A percentile compares a stretch with the other conserved stretches of the same genome.
Evolutionary conservation across 2,797 vertebrate genomes (phyloP).

Genomic region (Eulemur mongoz): DNA sequence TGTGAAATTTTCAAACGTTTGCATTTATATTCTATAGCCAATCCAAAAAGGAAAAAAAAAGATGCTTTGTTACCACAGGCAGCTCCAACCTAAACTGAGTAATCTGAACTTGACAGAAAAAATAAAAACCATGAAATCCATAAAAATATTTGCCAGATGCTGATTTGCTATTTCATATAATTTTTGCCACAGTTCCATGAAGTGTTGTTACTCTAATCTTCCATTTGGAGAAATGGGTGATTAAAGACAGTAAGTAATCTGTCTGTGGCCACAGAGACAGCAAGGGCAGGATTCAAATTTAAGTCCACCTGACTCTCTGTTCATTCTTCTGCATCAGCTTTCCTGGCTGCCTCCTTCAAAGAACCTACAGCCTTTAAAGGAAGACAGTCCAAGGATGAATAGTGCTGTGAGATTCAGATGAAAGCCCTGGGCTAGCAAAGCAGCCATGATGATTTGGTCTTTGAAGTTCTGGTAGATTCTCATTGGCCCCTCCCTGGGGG

Average conservation of each 20-base stretch:
- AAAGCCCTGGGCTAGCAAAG: not conserved
- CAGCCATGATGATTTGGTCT: not conserved
- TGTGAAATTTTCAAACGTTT: conserved; percentile 31
- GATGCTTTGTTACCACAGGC: not conserved
- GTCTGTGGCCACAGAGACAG: not conserved
- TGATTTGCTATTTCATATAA: not conserved
- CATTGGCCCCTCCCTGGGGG: too few species aligned
- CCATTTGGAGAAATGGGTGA: not conserved
- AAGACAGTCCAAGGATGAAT: not conserved
- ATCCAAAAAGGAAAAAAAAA: not conserved
- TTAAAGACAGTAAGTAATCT: not conserved
- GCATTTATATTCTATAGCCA: not conserved
- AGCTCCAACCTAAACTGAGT: not conserved
- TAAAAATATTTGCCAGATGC: not conserved
- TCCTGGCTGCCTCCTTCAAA: not conserved
- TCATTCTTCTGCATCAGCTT: not conserved
- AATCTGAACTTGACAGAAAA: not conserved
- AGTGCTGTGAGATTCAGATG: not conserved
- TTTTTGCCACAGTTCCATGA: not conserved
- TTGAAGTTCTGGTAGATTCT: not conserved
- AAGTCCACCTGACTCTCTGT: too few species aligned
- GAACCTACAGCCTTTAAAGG: not conserved
- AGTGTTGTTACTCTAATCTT: not conserved
- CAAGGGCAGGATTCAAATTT: not conserved
- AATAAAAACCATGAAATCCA: not conserved